Base-by-base conservation (phyloP, 2,797 vertebrate species). In the Salmo trutta region DNA sequence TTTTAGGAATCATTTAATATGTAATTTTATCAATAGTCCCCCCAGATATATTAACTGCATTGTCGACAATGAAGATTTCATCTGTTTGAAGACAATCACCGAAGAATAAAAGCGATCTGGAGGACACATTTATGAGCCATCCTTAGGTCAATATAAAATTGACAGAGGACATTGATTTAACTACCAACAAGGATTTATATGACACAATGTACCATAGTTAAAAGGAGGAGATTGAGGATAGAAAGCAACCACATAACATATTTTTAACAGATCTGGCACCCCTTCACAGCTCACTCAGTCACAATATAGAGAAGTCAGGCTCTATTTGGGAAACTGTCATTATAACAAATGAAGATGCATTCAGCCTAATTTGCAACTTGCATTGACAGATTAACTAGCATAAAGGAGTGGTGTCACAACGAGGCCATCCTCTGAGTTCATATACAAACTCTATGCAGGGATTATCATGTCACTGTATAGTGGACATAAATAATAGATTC, bases 1-100 rank as follows among this genome's bases (percentile, higher is more conserved):
- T 64, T 71, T 52, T 33, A 67, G 56, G 41, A 27, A 82, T 80
- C 82, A 78, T 77, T 75, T 74, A 15, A 3, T 47, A 77, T 51
- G 21, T 47, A 4, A 62, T 81, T 76, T 76, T 81, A 75, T 31
- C 47, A 66, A 54, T 67, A 7, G 17, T 77, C 53, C 16, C 66
- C 78, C 78, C 74, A 73, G 75, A 75, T 79, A 79, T 74, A 79
- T 77, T 68, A 82, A 75, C 73, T 54, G 75, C 31, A 68, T 56
- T 59, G 80, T 82, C 75, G 75, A 80, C 78, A 56, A 67, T 70
- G 73, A 85, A 79, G 74, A 82, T 82, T 79, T 75, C 59, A 77
- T 79, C 79, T 59, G 65, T 77, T 59, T 67, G 70, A 73, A 75
- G 64, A 68, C 54, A 54, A 16, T 7, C 68, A 33, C 59, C 75